These are phyloP conservation scores for Bombus ignitus DNA, from an alignment of 1,140 invertebrate genomes.

Conservation along the genomic window DNA sequence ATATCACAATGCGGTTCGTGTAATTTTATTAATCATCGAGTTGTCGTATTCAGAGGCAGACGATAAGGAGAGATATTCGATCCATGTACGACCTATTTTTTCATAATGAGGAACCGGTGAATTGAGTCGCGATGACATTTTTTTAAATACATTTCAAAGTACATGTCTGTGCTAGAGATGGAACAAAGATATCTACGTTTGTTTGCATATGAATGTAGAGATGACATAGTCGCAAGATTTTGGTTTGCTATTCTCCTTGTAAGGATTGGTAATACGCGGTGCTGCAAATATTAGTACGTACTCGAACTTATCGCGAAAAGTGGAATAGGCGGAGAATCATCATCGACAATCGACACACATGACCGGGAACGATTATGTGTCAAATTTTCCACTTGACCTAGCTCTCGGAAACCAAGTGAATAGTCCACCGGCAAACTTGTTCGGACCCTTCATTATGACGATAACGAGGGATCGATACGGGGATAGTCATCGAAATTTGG, in stretches of 20 bases:
- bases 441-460: slow-evolving; percentile 59
- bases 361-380: slow-evolving; percentile 42
- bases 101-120: neutral
- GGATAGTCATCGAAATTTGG: slow-evolving; percentile 66
- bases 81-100: slow-evolving; percentile 8
- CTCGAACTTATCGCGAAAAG: neutral
- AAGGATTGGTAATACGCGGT: neutral
- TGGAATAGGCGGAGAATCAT: slow-evolving; percentile 3
- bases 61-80: neutral
- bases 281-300: neutral
- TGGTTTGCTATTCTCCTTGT: too few relatives aligned
- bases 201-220: neutral
- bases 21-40: slow-evolving; percentile 64
- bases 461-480: slow-evolving; percentile 52
- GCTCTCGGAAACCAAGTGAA: slow-evolving; percentile 23
- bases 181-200: too few relatives aligned
- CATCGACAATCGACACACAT: slow-evolving; percentile 6
- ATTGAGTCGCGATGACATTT: slow-evolving; percentile 5
- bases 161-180: too few relatives aligned
- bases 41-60: neutral
- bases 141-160: slow-evolving; percentile 9
- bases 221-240: neutral
- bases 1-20: slow-evolving; percentile 47
- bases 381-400: slow-evolving; percentile 63
- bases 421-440: slow-evolving; percentile 49